These are phyloP conservation scores for Eudyptes chrysolophus DNA, from an alignment of 2,113 vertebrate genomes.

Conservation along the genomic window DNA sequence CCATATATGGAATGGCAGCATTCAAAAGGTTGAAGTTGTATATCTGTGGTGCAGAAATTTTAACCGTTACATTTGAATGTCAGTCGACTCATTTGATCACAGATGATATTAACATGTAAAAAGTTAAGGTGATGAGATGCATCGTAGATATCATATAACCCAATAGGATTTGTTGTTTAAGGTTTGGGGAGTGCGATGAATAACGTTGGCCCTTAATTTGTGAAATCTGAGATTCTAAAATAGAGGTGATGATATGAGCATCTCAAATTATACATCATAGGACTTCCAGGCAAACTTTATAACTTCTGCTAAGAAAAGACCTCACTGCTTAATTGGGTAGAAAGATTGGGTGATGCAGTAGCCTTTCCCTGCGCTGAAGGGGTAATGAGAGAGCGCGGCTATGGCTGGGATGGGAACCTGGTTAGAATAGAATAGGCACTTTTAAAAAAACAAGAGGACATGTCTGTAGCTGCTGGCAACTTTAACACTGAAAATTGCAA, in stretches of 20 bases:
- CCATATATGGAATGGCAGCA: constrained; percentile 77
- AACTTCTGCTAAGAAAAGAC: not conserved
- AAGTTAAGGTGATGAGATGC: not conserved
- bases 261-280: not conserved
- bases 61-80: constrained; percentile 56
- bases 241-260: not conserved
- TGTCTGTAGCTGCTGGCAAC: not conserved
- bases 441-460: not conserved
- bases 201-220: not conserved
- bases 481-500: not conserved
- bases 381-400: rapidly evolving
- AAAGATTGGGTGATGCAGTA: not conserved
- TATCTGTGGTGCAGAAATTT: constrained; percentile 67
- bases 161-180: not conserved
- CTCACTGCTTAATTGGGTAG: not conserved
- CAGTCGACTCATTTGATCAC: constrained; percentile 22
- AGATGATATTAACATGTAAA: not conserved
- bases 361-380: rapidly evolving
- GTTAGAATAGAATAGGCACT: not conserved
- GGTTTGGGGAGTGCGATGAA: not conserved
- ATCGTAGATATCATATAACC: not conserved
- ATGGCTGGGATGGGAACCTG: not conserved
- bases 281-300: not conserved
- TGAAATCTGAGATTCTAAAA: not conserved
- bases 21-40: constrained; percentile 80